Conservation (phyloP, 1,140 invertebrate species). For the Cheumatopsyche charites region DNA sequence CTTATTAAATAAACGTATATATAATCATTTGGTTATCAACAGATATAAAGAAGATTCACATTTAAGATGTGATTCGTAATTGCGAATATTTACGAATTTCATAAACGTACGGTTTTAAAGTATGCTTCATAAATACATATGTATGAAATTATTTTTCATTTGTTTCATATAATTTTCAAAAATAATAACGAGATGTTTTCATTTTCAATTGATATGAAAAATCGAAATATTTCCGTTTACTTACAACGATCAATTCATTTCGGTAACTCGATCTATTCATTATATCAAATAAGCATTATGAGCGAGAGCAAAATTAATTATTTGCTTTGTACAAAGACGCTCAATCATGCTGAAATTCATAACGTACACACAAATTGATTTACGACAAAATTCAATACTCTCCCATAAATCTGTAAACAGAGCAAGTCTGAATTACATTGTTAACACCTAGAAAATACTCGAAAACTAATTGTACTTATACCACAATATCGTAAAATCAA, state of each 20-base stretch:
- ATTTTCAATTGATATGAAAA: too few species aligned
- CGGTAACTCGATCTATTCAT: slow-evolving; percentile 12
- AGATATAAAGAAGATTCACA: too few species aligned
- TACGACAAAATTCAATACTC: too few species aligned
- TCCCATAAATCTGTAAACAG: too few species aligned
- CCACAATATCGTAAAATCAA: too few species aligned
- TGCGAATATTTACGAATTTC: too few species aligned
- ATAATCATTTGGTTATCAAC: too few species aligned
- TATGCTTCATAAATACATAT: neutral
- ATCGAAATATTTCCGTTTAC: neutral
- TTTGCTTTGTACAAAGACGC: neutral
- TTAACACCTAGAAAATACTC: too few species aligned
- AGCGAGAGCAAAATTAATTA: slow-evolving; percentile 9
- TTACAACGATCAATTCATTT: slow-evolving; percentile 8
- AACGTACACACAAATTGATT: neutral
- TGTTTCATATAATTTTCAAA: slow-evolving; percentile 2
- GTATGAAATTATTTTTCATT: neutral
- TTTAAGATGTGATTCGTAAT: too few species aligned
- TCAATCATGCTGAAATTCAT: neutral
- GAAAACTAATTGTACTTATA: too few species aligned
- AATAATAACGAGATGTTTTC: slow-evolving; percentile 15
- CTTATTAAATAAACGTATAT: too few species aligned
- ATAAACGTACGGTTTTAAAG: neutral
- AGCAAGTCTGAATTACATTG: too few species aligned
- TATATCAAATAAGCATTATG: neutral